Percentiles rank a stretch among this genome's conserved stretches.
phyloP scores from a whole-genome alignment of 2,797 vertebrate species.

The Ceryle rudis region DNA sequence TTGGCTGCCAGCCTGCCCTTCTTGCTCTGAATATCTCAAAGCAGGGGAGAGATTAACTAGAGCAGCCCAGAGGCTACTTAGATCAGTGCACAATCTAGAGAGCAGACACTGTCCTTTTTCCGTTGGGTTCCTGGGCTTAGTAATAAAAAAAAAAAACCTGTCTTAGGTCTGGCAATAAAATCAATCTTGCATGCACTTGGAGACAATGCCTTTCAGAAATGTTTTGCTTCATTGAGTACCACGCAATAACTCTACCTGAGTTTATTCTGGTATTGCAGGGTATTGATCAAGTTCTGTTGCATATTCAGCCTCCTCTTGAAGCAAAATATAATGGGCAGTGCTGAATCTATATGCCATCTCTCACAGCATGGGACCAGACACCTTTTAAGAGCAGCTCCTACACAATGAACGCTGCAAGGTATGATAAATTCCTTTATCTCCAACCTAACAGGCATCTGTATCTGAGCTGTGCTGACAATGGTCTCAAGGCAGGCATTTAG shows the following conservation, averaged over 20 bases:
- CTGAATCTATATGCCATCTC: neutral
- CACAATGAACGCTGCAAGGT: neutral
- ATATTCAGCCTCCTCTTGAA: neutral
- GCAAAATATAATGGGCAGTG: neutral
- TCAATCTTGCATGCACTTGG: neutral
- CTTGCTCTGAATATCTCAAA: neutral
- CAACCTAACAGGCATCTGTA: neutral
- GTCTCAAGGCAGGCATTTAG: neutral
- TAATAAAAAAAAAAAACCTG: neutral
- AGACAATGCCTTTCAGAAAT: neutral
- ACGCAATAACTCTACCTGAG: neutral
- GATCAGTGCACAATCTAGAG: neutral
- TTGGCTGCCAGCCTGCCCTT: neutral
- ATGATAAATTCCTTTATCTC: neutral
- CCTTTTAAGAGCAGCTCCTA: neutral
- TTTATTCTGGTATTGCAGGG: neutral
- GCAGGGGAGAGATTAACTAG: neutral
- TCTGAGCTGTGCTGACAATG: neutral
- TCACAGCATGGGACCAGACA: neutral
- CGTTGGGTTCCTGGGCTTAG: neutral
- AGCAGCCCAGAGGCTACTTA: neutral
- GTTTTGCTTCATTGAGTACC: neutral
- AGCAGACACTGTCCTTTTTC: neutral
- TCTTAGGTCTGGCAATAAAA: conserved; percentile 26
- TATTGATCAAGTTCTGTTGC: neutral